Base-by-base conservation (phyloP, 2,888 invertebrate genomes). In the Serripes groenlandicus region DNA sequence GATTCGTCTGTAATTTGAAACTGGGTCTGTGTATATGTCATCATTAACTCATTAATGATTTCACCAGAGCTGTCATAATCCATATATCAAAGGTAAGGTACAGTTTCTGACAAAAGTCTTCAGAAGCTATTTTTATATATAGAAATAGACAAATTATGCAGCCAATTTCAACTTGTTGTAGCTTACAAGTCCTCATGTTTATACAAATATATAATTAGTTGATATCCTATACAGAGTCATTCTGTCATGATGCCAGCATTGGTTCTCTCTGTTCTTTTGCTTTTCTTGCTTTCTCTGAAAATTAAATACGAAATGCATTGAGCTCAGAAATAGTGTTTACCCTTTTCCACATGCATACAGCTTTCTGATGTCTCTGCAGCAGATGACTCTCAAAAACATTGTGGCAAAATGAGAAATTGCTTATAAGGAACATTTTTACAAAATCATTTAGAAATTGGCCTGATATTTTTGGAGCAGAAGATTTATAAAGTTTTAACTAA, bases 241-340 rank as follows among this genome's bases (percentile, higher is more conserved):
- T 11, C 28, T 54, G 75, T 89, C 88, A 90, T 54, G 88, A 88
- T 80, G 88, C 89, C 68, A 87, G 64, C 80, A 86, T 84, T 1
- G 88, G 87, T 66, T 89, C 89, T 72, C 73, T 72, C 82, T 85
- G 62, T 72, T 78, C 30, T 54, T 75, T 84, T 42, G 85, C 85
- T 74, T 78, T 81, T 42, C 62, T 77, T 35, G 75, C 77, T 71
- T 83, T 89, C 58, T 81, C 88, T 88, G 81, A 66, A 87, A 69
- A 23, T 21, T 56, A 49, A 49, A 49, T 15, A 49, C 15, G 2
- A 11, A 42, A 42, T 42, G 15, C 42, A 11, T 42, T 42, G 42
- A 11, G 9, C 7, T 49, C 1, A 3, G 7, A 21, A 3, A 5
- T 21, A 49, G 49, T 3, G 2, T 49, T 49, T 3, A 56, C 3